phyloP scores from a whole-genome alignment of 2,797 vertebrate species.

The Graptemys geographica region DNA sequence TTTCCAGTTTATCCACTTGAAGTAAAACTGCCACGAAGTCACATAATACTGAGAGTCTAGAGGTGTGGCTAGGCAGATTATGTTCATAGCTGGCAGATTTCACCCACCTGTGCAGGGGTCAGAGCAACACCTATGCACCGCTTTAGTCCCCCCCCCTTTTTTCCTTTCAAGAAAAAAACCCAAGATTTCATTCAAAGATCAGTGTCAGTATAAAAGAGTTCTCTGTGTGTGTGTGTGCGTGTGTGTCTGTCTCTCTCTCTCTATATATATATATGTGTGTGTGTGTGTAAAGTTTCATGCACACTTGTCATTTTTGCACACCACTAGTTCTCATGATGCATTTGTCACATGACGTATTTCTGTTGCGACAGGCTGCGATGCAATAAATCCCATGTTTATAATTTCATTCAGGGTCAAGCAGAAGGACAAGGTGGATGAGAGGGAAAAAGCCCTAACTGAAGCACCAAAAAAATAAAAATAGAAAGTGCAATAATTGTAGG shows the following conservation, averaged over 20 bases:
- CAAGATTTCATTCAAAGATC: background rate
- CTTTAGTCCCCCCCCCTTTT: background rate
- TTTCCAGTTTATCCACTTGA: background rate
- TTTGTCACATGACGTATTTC: background rate
- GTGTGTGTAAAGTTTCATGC: background rate
- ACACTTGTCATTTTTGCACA: background rate
- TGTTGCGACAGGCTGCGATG: background rate
- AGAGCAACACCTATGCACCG: background rate
- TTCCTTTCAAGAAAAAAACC: background rate
- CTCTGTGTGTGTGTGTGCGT: too few species aligned
- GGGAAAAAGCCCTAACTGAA: background rate
- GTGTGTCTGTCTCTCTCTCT: too few species aligned
- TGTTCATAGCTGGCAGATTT: background rate
- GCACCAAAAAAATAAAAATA: background rate
- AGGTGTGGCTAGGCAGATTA: background rate
- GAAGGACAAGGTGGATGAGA: background rate
- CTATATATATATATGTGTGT: too few species aligned
- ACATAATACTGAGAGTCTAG: background rate
- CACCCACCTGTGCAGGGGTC: background rate
- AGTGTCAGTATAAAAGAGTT: background rate
- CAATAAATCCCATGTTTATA: background rate
- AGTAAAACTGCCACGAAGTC: background rate
- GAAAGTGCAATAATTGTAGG: background rate
- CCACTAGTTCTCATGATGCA: background rate
- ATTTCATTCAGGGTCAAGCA: background rate